A percentile compares a stretch with the other conserved stretches of the same genome.
Conservation (phyloP, 2,113 vertebrate species). For the Ptilorrhoa leucosticta region DNA sequence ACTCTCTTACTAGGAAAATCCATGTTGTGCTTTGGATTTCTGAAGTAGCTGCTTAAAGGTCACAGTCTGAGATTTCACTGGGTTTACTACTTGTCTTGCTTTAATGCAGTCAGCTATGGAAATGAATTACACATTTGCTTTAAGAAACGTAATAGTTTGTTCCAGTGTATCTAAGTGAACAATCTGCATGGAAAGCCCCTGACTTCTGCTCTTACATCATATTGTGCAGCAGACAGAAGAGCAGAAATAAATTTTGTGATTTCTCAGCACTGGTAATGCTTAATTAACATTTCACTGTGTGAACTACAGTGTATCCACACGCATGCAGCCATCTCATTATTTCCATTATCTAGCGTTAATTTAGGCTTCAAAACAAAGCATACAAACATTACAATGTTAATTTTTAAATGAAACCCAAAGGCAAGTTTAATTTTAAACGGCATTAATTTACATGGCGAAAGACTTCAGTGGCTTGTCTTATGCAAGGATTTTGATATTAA, state of each 20-base stretch:
- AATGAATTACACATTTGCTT: not conserved
- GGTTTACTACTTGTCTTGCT: not conserved
- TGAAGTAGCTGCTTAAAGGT: not conserved
- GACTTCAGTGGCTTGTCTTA: not conserved
- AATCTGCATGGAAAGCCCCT: not conserved
- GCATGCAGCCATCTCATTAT: not conserved
- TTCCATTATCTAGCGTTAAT: not conserved
- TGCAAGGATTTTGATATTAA: constrained; percentile 20
- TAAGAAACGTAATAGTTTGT: not conserved
- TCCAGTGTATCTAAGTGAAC: not conserved
- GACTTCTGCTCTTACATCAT: not conserved
- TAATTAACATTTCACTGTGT: not conserved
- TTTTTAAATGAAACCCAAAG: constrained; percentile 52
- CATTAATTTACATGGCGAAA: constrained; percentile 19
- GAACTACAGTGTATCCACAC: not conserved
- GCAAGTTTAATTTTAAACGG: constrained; percentile 20
- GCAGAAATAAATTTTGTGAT: not conserved
- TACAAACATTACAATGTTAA: constrained; percentile 17
- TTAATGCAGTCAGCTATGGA: not conserved
- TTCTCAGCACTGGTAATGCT: not conserved
- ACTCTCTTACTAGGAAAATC: not conserved
- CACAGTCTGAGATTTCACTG: not conserved
- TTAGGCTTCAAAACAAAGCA: not conserved
- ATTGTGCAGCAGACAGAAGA: not conserved
- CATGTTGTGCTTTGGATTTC: not conserved